phyloP scores from a whole-genome alignment of 2,888 invertebrate genomes.

The Caenorhabditis panamensis region DNA sequence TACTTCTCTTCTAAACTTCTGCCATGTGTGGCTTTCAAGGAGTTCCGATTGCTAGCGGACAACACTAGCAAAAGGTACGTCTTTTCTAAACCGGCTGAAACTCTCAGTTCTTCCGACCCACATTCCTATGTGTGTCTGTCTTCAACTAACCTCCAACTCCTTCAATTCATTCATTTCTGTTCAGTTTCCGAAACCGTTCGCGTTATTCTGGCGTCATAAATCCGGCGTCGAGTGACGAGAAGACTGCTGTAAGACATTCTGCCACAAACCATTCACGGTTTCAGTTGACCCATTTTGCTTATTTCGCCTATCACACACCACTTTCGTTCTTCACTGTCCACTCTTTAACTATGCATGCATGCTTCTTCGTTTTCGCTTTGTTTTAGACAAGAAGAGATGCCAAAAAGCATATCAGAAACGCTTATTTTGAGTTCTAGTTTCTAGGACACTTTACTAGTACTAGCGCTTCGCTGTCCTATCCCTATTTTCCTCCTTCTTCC shows the following conservation, averaged over 20 bases:
- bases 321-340: not conserved
- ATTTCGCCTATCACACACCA: not conserved
- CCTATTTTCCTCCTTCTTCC: not conserved
- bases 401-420: no score
- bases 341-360: not conserved
- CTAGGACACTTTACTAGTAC: no score
- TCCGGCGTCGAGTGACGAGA: slow-evolving; percentile 57
- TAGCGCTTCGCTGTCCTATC: no score
- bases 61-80: slow-evolving; percentile 51
- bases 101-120: not conserved
- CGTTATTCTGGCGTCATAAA: slow-evolving; percentile 58
- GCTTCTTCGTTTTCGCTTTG: not conserved
- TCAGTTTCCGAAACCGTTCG: slow-evolving; percentile 61
- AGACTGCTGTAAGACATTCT: slow-evolving; percentile 46
- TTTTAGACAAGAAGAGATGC: no score
- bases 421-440: not conserved
- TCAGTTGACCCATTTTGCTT: slow-evolving; percentile 20
- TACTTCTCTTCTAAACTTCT: slow-evolving; percentile 66
- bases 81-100: not conserved
- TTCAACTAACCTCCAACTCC: not conserved
- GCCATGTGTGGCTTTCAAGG: slow-evolving; percentile 68
- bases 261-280: not conserved
- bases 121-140: no score
- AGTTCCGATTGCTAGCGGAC: slow-evolving; percentile 69
- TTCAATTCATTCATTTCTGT: slow-evolving; percentile 10